Evolutionary conservation across 2,888 invertebrate species (phyloP).

Genomic region (Cephus pulcher): DNA sequence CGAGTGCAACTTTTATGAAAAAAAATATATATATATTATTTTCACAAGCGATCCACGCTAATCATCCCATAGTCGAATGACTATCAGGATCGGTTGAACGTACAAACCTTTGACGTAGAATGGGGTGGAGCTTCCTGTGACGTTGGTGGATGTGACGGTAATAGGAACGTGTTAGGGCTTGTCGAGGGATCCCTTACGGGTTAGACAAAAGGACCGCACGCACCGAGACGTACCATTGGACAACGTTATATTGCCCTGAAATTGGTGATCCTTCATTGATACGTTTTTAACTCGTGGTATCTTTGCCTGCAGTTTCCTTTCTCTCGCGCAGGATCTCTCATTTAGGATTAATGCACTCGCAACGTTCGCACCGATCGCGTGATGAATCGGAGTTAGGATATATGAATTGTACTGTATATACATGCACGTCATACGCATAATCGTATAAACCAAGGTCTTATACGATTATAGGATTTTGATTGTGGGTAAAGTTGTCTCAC

Average conservation of each 20-base stretch:
- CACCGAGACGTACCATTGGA: slow-evolving; percentile 58
- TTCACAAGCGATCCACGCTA: slow-evolving; percentile 51
- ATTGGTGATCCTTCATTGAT: slow-evolving; percentile 24
- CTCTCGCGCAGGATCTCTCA: background rate
- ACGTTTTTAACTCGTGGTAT: slow-evolving; percentile 25
- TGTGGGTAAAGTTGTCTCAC: background rate
- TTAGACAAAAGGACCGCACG: slow-evolving; percentile 63
- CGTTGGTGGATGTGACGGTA: slow-evolving; percentile 47
- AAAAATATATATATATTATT: slow-evolving; percentile 25
- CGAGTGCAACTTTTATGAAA: background rate
- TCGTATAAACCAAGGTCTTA: background rate
- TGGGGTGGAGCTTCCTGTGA: slow-evolving; percentile 21
- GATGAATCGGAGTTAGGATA: background rate
- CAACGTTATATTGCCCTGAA: slow-evolving; percentile 57
- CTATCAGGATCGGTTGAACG: slow-evolving; percentile 43
- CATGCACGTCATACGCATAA: background rate
- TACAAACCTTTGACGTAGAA: slow-evolving; percentile 32
- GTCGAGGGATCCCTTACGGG: slow-evolving; percentile 56
- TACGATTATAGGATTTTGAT: background rate
- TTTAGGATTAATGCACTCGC: background rate
- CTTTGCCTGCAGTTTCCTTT: background rate
- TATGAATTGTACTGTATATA: background rate
- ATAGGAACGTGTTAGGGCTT: slow-evolving; percentile 63
- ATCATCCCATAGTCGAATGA: slow-evolving; percentile 53
- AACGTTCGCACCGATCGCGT: background rate